Evolutionary conservation across 2,797 vertebrate species (phyloP).

Genomic region (Chromobotia macracanthus): DNA sequence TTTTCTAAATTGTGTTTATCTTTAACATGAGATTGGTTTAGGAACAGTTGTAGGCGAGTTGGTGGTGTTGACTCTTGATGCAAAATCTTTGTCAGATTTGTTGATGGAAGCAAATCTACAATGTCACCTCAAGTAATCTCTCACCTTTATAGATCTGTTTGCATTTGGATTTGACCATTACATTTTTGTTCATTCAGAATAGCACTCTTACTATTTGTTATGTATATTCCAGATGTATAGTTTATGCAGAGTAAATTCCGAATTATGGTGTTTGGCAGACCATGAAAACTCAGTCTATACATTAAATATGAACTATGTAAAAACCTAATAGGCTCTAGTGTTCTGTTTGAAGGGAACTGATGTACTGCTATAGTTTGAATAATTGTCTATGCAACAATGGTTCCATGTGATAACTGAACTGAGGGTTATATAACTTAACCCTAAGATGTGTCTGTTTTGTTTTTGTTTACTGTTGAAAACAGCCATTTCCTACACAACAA

Average conservation of each 20-base stretch:
- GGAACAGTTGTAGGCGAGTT: neutral
- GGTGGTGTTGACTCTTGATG: neutral
- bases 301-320: neutral
- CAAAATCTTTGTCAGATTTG: neutral
- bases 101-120: no score
- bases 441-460: neutral
- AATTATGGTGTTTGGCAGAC: slow-evolving; percentile 3
- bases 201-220: slow-evolving; percentile 23
- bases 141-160: no score
- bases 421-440: slow-evolving; percentile 22
- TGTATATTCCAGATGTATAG: slow-evolving; percentile 6
- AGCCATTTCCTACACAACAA: slow-evolving; percentile 58
- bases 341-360: slow-evolving; percentile 34
- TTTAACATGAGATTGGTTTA: neutral
- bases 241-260: neutral
- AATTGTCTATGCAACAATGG: slow-evolving; percentile 57
- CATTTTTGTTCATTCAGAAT: neutral
- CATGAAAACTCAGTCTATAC: neutral
- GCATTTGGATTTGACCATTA: neutral
- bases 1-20: neutral
- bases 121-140: no score
- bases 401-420: slow-evolving; percentile 54
- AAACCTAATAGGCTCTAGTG: slow-evolving; percentile 28
- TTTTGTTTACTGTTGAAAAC: slow-evolving; percentile 51
- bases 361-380: slow-evolving; percentile 13